Base-by-base conservation (phyloP, 37 sponge, comb jelly and placozoan species). In the Beroe ovata region DNA sequence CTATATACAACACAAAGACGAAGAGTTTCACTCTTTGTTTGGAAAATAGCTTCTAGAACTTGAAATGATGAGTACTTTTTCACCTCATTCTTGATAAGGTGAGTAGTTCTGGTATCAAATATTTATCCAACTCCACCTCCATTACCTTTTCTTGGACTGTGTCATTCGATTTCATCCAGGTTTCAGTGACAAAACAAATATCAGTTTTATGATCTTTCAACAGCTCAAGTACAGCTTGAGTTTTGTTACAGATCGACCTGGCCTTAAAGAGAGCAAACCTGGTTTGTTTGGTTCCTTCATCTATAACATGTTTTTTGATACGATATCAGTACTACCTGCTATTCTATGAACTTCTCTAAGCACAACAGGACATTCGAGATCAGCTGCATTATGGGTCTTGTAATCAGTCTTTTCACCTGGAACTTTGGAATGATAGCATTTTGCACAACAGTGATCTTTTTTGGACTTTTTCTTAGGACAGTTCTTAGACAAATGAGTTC, bases 71-170 rank as follows among this genome's bases (percentile, higher is more conserved):
- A 20, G 29, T 20, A 62, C 63, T 62, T 62, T 25, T 4, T 16
- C 8, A 62, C 63, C 8, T 62, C 21, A 62, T 62, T 62, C 21
- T 23, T 62, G 23, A 62, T 25, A 20, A 25, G 63, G 4, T 62
- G 8, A 8, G 20, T 21, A 20, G 4, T 4, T 16, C 20, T 62
- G 4, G 63, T 14, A 62, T 62, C 20, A 25, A 28, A 62, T 20
- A 62, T 21, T n/a, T n/a, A 62, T 20, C 28, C 63, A 28, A 62
- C 63, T 62, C 63, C 63, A 62, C 63, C 63, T 6, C 63, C 63
- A n/a, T 6, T 62, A 4, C 63, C 63, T 25, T 62, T 62, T 16
- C 63, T 21, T 28, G 63, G 63, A 47, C 11, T 47, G 54, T 47
- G 54, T 47, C 54, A 47, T 47, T 47, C 11, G 11, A 11, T 47